Evolutionary conservation across 2,888 invertebrate genomes (phyloP).

Genomic region (Isotomurus palustris): DNA sequence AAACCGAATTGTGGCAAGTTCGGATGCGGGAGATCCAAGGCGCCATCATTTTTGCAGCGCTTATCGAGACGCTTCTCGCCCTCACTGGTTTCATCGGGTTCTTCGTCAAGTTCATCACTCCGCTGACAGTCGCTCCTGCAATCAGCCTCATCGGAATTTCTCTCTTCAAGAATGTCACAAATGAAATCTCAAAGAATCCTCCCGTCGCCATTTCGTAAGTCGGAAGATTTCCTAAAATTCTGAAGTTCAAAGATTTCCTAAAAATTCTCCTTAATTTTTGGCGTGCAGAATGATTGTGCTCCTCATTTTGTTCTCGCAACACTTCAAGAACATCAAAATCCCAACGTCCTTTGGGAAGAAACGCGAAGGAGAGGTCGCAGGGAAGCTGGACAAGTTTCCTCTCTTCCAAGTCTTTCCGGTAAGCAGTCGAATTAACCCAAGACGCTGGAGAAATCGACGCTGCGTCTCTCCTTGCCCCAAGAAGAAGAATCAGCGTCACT

Average conservation of each 20-base stretch:
- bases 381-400: neutral
- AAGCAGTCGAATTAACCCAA: neutral
- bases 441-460: no score
- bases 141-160: constrained; percentile 54
- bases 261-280: constrained; percentile 3
- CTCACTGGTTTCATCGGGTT: constrained; percentile 51
- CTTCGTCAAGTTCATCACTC: constrained; percentile 52
- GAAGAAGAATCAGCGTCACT: no score
- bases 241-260: neutral
- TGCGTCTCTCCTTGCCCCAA: no score
- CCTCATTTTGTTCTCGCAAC: constrained; percentile 36
- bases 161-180: constrained; percentile 51
- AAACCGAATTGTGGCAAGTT: constrained; percentile 64
- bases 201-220: constrained; percentile 52
- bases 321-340: constrained; percentile 25
- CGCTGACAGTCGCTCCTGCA: constrained; percentile 53
- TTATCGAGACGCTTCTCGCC: constrained; percentile 71
- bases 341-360: constrained; percentile 2
- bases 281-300: constrained; percentile 32
- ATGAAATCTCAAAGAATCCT: constrained; percentile 52
- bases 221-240: neutral
- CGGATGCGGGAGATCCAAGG: constrained; percentile 78
- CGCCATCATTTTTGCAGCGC: constrained; percentile 71
- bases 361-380: neutral
- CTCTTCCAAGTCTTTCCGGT: constrained; percentile 18